phyloP scores from a whole-genome alignment of 2,797 vertebrate genomes.

The Scolopax rusticola region DNA sequence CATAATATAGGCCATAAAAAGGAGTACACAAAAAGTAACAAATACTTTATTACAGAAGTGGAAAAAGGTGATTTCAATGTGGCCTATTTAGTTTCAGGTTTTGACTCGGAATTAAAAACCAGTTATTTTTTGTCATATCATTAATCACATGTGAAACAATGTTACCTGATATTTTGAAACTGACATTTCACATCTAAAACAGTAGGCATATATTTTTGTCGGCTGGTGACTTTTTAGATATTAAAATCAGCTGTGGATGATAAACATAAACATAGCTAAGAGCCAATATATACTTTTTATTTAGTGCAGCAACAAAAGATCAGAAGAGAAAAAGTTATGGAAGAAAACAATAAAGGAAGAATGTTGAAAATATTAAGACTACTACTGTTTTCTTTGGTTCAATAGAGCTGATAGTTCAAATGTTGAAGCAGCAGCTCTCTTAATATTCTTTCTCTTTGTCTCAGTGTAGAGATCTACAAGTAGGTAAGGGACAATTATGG shows the following conservation, averaged over 20 bases:
- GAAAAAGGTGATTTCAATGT: not conserved
- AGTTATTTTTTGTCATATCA: rapidly evolving
- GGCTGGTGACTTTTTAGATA: not conserved
- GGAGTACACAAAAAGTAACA: not conserved
- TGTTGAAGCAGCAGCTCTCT: not conserved
- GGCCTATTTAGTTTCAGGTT: not conserved
- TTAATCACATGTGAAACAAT: not conserved
- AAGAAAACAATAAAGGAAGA: not conserved
- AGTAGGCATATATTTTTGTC: not conserved
- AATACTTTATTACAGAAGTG: not conserved
- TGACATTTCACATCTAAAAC: not conserved
- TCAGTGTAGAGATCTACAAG: not conserved
- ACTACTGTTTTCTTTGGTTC: not conserved
- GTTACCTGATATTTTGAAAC: not conserved
- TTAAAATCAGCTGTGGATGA: not conserved
- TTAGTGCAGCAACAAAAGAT: not conserved
- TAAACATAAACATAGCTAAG: not conserved
- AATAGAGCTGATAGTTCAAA: not conserved
- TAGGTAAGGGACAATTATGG: rapidly evolving
- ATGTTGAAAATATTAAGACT: not conserved
- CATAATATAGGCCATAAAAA: not conserved
- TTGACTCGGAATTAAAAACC: not conserved
- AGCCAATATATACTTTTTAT: not conserved
- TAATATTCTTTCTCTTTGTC: not conserved
- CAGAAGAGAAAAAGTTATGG: not conserved